Conservation (phyloP, 2,888 invertebrate species). For the Drosophila yooni region DNA sequence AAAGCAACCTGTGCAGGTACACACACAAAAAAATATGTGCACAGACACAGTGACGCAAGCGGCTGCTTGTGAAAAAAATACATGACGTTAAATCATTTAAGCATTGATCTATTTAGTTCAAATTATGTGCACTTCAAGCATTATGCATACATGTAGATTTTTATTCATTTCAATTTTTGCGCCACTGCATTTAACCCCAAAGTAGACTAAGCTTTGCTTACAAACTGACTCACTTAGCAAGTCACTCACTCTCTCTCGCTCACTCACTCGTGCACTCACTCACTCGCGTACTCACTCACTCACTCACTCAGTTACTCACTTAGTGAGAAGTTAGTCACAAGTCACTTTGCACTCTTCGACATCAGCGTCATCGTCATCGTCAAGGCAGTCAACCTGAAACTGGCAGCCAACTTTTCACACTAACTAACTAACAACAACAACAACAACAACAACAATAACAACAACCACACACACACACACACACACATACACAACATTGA, state of each 20-base stretch:
- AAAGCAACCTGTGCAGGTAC: slow-evolving; percentile 21
- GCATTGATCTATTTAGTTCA: neutral
- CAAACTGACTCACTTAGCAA: neutral
- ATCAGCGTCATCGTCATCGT: slow-evolving; percentile 25
- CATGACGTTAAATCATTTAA: neutral
- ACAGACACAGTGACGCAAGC: slow-evolving; percentile 1
- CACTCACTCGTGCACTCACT: neutral
- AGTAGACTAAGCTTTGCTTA: neutral
- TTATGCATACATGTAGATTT: neutral
- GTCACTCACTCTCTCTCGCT: neutral
- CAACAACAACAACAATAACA: slow-evolving; percentile 25
- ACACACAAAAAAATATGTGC: neutral
- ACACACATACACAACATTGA: slow-evolving; percentile 14
- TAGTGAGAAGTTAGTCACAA: slow-evolving; percentile 16
- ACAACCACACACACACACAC: slow-evolving; percentile 8
- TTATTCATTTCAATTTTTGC: neutral
- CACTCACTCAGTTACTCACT: slow-evolving; percentile 21
- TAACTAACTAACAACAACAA: slow-evolving; percentile 34
- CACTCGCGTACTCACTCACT: slow-evolving; percentile 17
- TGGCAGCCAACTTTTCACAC: slow-evolving; percentile 61
- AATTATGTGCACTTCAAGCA: neutral
- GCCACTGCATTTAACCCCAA: neutral
- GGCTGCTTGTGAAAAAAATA: neutral
- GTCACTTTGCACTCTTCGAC: slow-evolving; percentile 36
- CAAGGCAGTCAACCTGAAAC: slow-evolving; percentile 63